phyloP scores from a whole-genome alignment of 2,888 invertebrate species.

The Acanthosepion esculentum region DNA sequence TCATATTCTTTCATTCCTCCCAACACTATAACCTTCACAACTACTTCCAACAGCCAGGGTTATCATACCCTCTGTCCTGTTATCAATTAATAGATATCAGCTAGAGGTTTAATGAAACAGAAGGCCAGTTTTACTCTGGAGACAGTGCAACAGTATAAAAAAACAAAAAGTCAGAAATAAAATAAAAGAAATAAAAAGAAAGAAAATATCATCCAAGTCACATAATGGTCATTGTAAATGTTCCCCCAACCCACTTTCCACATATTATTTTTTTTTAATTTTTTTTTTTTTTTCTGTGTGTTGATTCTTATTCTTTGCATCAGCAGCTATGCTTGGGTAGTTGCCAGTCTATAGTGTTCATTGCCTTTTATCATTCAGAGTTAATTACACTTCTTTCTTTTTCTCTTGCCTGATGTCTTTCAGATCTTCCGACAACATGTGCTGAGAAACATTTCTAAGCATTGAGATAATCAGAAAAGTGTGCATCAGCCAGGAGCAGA shows the following conservation, averaged over 20 bases:
- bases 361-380: slow-evolving; percentile 33
- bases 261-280: neutral
- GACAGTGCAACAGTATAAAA: neutral
- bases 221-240: slow-evolving; percentile 33
- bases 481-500: slow-evolving; percentile 6
- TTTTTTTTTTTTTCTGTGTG: neutral
- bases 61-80: neutral
- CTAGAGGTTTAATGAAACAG: neutral
- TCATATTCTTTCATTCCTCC: neutral
- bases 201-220: neutral
- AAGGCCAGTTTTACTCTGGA: neutral
- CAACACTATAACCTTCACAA: neutral
- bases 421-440: neutral
- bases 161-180: neutral
- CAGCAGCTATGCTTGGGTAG: neutral
- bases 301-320: neutral
- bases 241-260: neutral
- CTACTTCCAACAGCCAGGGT: neutral
- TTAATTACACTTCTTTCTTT: slow-evolving; percentile 9
- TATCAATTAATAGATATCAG: slow-evolving; percentile 33
- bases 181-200: neutral
- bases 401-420: slow-evolving; percentile 1
- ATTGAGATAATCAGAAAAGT: neutral
- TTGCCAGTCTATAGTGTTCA: neutral
- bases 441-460: slow-evolving; percentile 20